Conservation (phyloP, 2,888 invertebrate species). For the Phortica magna region DNA sequence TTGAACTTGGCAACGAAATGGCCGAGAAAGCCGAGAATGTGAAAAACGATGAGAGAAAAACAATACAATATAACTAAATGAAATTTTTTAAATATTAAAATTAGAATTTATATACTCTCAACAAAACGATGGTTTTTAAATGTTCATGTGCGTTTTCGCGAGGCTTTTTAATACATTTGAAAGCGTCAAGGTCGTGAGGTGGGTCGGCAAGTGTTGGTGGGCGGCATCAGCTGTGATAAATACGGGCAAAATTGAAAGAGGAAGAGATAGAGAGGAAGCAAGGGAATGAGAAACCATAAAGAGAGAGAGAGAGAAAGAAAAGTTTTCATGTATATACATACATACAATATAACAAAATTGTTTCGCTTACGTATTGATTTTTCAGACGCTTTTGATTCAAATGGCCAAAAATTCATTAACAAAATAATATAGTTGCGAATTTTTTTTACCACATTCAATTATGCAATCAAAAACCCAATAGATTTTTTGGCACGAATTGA, state of each 20-base stretch:
- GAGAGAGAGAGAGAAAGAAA: neutral
- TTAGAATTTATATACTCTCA: constrained; percentile 30
- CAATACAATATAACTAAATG: constrained; percentile 43
- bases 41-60: constrained; percentile 34
- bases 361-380: constrained; percentile 51
- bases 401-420: constrained; percentile 18
- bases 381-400: constrained; percentile 26
- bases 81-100: constrained; percentile 42
- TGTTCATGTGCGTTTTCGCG: too few relatives aligned
- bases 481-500: constrained; percentile 52
- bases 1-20: constrained; percentile 64
- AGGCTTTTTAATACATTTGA: too few relatives aligned
- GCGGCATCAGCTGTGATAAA: neutral
- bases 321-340: neutral
- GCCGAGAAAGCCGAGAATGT: neutral
- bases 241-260: neutral
- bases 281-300: neutral
- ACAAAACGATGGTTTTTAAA: too few relatives aligned
- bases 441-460: neutral
- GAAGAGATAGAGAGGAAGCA: neutral
- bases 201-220: neutral
- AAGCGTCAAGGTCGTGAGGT: constrained; percentile 23
- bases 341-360: constrained; percentile 37
- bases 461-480: neutral
- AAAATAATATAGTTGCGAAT: constrained; percentile 1